Evolutionary conservation across 1,140 invertebrate species (phyloP), one percentile per base, ranked within the genome.

Genomic region (Phortica variegata): DNA sequence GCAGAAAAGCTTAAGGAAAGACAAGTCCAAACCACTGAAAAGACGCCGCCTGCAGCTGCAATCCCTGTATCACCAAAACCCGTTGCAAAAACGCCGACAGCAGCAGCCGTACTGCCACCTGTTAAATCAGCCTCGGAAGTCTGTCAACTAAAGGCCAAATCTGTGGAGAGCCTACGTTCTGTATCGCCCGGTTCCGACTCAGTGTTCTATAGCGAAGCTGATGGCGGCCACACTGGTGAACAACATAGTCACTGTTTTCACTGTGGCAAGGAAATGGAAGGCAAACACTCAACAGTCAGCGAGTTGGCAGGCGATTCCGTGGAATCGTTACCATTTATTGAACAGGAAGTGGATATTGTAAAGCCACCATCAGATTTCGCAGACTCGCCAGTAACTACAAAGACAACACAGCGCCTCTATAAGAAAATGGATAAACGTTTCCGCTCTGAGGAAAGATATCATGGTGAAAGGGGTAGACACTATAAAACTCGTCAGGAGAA

Each of bases 171-270:
- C 1, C 73, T 92, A 42, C 81, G 89, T 46, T 91, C 89, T 3
- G 87, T 89, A 43, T 91, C 89, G 65, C 90, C 90, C 10, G 89
- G 90, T 10, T 91, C 89, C 56, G 90, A 92, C 73, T 91, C 87
- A 46, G 90, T 93, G 16, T 93, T 93, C 75, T 91, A 91, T 73
- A 89, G 87, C 65, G 89, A 90, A 79, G 85, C 81, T 56, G 85
- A 81, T 52, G 85, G 83, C 59, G 65, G 58, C 19, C 42, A 70
- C 63, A 53, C 58, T 3, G 49, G 56, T 5, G 65, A 60, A 1
- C 65, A 70, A 10, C 73, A 75, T 39, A 49, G 57, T 2, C 86
- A 89, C 69, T 90, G 89, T 63, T 80, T 87, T 41, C 87, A 89
- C 66, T 91, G 89, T 59, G 89, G 88, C 29, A 87, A 88, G 77